These are phyloP conservation scores for Erythrocercus mccallii DNA, from an alignment of 2,113 vertebrate genomes.

Conservation along the genomic window DNA sequence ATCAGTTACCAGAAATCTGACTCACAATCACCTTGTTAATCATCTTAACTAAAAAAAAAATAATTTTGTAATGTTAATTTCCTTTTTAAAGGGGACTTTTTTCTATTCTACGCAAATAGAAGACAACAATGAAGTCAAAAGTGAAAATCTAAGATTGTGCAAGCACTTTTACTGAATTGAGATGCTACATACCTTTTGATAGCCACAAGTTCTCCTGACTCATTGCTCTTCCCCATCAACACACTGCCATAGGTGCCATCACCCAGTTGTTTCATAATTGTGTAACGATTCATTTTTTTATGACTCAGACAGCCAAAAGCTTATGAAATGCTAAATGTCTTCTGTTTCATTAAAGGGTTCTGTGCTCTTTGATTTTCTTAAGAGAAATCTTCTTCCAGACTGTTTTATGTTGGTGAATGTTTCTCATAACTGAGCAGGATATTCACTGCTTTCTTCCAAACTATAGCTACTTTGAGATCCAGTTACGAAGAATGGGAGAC, in stretches of 20 bases:
- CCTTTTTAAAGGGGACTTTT: background rate
- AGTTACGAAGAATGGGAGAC: background rate
- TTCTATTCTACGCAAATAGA: background rate
- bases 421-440: constrained; percentile 18
- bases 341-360: background rate
- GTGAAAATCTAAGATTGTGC: background rate
- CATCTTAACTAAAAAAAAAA: background rate
- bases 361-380: background rate
- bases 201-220: constrained; percentile 94
- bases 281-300: constrained; percentile 92
- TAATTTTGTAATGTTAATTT: fast-evolving
- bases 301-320: background rate
- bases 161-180: background rate
- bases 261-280: constrained; percentile 90
- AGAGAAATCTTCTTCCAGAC: background rate
- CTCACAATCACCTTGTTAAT: background rate
- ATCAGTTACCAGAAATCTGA: background rate
- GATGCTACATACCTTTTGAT: constrained; percentile 86
- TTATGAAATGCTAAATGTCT: background rate
- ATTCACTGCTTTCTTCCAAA: background rate
- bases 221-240: constrained; percentile 93
- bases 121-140: background rate
- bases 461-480: constrained; percentile 5
- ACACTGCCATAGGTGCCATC: constrained; percentile 97
- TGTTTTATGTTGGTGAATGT: background rate